A percentile compares a stretch with the other conserved stretches of the same genome.
Evolutionary conservation across 2,888 invertebrate genomes (phyloP).

Genomic region (Ceriagrion tenellum): DNA sequence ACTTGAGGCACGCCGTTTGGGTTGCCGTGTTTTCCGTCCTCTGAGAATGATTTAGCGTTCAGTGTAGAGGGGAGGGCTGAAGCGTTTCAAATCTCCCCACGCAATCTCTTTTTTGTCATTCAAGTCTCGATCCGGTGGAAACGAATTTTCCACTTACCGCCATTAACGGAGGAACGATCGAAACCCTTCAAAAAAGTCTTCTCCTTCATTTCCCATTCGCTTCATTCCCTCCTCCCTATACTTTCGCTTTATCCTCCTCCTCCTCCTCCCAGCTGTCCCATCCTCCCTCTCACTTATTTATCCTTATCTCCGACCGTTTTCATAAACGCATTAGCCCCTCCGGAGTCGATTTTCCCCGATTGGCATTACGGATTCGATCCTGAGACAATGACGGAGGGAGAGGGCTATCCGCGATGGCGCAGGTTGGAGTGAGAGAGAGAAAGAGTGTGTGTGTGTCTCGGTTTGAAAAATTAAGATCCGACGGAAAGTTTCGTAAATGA

Average conservation of each 20-base stretch:
- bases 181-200: background rate
- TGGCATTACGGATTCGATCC: background rate
- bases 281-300: too few species aligned
- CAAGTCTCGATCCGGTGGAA: background rate
- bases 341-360: background rate
- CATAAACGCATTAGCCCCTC: background rate
- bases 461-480: background rate
- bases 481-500: background rate
- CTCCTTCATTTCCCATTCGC: background rate
- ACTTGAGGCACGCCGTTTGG: too few species aligned
- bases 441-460: too few species aligned
- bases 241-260: background rate
- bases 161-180: constrained; percentile 9
- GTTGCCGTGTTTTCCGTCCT: too few species aligned
- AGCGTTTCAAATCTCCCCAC: too few species aligned
- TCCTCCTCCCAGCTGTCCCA: too few species aligned
- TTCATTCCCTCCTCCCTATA: background rate
- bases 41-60: too few species aligned
- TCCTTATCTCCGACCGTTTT: too few species aligned
- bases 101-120: background rate
- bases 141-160: constrained; percentile 3
- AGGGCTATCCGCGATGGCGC: background rate
- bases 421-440: background rate
- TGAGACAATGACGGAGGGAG: background rate
- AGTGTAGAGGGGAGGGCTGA: too few species aligned